Percentiles rank a stretch among this genome's conserved stretches.
phyloP scores from a whole-genome alignment of 2,797 vertebrate species.

The Gila robusta region DNA sequence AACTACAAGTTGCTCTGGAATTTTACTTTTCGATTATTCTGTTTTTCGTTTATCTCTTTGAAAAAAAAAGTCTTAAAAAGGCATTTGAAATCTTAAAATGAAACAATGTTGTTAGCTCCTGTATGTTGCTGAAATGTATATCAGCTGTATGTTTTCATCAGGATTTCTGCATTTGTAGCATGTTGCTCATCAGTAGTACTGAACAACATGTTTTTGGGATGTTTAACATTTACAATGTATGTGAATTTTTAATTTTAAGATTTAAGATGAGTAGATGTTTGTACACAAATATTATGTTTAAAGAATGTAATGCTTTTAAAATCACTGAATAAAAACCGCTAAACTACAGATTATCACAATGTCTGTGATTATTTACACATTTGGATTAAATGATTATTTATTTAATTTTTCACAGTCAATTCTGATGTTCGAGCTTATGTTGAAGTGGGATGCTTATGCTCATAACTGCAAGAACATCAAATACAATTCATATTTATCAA shows the following conservation, averaged over 20 bases:
- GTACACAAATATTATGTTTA: background rate
- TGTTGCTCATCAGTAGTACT: background rate
- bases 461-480: background rate
- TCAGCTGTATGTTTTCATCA: background rate
- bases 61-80: too few relatives aligned
- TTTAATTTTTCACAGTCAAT: background rate
- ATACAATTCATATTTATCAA: background rate
- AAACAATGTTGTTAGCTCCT: too few relatives aligned
- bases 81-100: too few relatives aligned
- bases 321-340: constrained; percentile 3
- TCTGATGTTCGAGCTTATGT: background rate
- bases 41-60: too few relatives aligned
- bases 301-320: background rate
- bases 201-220: background rate
- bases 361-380: too few relatives aligned
- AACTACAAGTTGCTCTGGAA: too few relatives aligned
- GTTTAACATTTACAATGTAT: background rate
- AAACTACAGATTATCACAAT: background rate
- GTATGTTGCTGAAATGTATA: too few relatives aligned
- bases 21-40: too few relatives aligned
- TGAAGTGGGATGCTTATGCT: background rate
- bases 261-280: background rate
- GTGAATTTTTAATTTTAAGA: background rate
- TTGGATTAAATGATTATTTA: background rate
- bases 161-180: background rate